Evolutionary conservation across 2,113 vertebrate genomes (phyloP), one percentile per base, ranked within the genome.

Genomic region (Solea solea): DNA sequence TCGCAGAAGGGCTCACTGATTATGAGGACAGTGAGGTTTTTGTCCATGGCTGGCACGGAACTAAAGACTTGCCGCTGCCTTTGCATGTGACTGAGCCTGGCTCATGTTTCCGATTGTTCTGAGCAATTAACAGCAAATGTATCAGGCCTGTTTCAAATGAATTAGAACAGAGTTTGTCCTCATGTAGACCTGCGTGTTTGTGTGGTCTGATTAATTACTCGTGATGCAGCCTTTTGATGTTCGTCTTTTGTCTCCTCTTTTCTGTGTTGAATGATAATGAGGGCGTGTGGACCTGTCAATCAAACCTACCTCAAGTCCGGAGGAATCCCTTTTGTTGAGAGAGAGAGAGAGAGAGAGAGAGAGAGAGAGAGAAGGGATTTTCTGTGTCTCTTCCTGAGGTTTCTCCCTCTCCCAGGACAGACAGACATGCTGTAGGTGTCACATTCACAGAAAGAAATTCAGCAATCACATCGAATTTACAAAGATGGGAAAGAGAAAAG

Each of bases 1-100:
- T 82, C 74, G 80, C 80, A 79, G 69, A 72, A 27, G 9, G 51
- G 67, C 52, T 46, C 56, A 70, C 77, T 87, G 86, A 85, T 83
- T 81, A 62, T 9, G 86, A 69, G 72, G 39, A 72, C 73, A 9
- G 52, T 40, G 28, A 79, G 74, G 64, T 66, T 60, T 74, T 66
- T 41, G 48, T 82, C 58, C 64, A 76, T 0, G 55, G 34, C 70
- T 85, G 80, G 14, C 81, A 76, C 5, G 0, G 21, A 25, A 69
- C 72, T 81, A 82, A 71, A 88, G 74, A 48, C 25, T 50, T 56
- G 10, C 14, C 34, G 28, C 58, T 57, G 59, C 25, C 62, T 61
- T 27, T 15, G 34, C 64, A 34, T 81, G 64, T 50, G 72, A 75
- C 76, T 49, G 39, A 68, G 49, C 9, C 40, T 34, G 61, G 61